Evolutionary conservation across 2,113 vertebrate genomes (phyloP).

Genomic region (Grammomys surdaster): DNA sequence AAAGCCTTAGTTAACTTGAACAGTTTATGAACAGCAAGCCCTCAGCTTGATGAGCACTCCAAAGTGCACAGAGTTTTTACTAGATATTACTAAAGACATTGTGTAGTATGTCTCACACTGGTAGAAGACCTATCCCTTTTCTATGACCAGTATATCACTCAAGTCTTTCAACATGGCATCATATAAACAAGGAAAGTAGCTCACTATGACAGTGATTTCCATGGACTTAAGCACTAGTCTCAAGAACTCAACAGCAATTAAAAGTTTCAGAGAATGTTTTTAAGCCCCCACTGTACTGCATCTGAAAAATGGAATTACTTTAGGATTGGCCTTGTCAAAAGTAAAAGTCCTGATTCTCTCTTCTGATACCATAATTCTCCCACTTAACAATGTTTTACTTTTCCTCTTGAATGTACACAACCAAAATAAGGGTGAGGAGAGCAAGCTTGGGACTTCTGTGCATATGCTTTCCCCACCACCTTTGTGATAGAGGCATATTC

Average conservation of each 20-base stretch:
- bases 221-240: not conserved
- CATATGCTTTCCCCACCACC: too few relatives aligned
- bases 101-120: too few relatives aligned
- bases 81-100: not conserved
- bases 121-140: not conserved
- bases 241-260: not conserved
- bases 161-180: not conserved
- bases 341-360: slow-evolving; percentile 15
- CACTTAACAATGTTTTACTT: not conserved
- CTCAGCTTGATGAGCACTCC: not conserved
- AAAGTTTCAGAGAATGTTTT: not conserved
- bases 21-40: not conserved
- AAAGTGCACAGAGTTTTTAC: not conserved
- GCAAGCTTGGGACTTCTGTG: not conserved
- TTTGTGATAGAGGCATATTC: not conserved
- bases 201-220: not conserved
- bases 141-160: not conserved
- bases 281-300: not conserved
- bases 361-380: not conserved
- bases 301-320: not conserved
- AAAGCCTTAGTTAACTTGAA: not conserved
- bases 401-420: not conserved
- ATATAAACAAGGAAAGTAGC: not conserved
- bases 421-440: accelerated
- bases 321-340: not conserved